These are phyloP conservation scores for Dryobates pubescens DNA, from an alignment of 2,797 vertebrate genomes.

Conservation along the genomic window DNA sequence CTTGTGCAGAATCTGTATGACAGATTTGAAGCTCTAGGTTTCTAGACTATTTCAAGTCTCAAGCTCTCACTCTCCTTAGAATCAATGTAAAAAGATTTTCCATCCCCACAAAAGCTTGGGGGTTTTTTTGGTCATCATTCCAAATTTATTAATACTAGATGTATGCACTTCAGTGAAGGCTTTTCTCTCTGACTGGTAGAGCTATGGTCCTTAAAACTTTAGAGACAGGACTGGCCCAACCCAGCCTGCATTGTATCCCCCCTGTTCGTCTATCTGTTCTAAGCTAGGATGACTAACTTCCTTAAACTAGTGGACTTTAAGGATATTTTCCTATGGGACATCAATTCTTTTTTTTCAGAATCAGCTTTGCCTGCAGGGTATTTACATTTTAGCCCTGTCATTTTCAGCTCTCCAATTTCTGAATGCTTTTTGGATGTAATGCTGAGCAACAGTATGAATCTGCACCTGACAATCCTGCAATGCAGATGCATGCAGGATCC, in stretches of 20 bases:
- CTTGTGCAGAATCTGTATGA: fast-evolving
- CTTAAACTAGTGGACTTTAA: not conserved
- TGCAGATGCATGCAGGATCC: not conserved
- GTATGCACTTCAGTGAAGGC: not conserved
- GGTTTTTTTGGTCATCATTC: not conserved
- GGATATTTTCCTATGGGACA: not conserved
- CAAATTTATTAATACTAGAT: not conserved
- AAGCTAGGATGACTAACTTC: not conserved
- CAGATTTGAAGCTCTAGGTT: not conserved
- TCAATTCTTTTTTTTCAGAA: not conserved
- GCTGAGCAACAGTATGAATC: not conserved
- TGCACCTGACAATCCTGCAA: not conserved
- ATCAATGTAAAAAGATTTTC: not conserved
- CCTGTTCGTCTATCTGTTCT: not conserved
- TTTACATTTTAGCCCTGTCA: not conserved
- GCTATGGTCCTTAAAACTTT: fast-evolving
- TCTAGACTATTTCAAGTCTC: not conserved
- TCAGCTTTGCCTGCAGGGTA: not conserved
- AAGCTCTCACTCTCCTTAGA: not conserved
- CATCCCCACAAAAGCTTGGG: not conserved
- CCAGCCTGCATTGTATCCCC: too few relatives aligned
- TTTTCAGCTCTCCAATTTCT: not conserved
- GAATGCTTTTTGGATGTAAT: not conserved
- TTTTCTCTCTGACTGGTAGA: not conserved
- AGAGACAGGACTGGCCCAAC: not conserved